phyloP scores from a whole-genome alignment of 2,797 vertebrate genomes.

The Scyliorhinus canicula region DNA sequence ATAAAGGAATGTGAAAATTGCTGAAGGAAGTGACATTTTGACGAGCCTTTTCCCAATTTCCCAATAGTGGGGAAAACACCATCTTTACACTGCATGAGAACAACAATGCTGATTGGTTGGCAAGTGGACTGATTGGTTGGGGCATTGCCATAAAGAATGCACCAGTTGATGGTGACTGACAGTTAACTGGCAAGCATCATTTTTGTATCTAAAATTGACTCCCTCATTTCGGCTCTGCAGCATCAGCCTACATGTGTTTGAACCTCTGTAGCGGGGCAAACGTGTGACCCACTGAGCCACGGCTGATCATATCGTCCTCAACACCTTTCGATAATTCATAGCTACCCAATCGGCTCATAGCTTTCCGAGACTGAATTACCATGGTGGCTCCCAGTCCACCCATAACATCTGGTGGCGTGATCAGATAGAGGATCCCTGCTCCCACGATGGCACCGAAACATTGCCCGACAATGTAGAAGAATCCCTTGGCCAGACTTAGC shows the following conservation, averaged over 20 bases:
- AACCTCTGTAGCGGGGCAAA: background rate
- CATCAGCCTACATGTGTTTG: background rate
- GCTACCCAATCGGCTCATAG: background rate
- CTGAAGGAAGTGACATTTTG: too few relatives aligned
- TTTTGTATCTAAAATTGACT: too few relatives aligned
- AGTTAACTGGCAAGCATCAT: too few relatives aligned
- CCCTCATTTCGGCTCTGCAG: background rate
- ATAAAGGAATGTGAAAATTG: background rate
- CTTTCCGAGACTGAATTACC: conserved; percentile 56
- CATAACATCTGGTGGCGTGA: conserved; percentile 72
- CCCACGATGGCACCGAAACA: conserved; percentile 81
- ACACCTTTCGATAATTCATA: background rate
- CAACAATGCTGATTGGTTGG: too few relatives aligned
- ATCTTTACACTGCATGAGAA: too few relatives aligned
- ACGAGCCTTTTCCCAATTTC: too few relatives aligned
- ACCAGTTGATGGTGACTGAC: too few relatives aligned
- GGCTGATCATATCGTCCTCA: background rate
- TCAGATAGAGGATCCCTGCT: conserved; percentile 76
- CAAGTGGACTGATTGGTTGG: too few relatives aligned
- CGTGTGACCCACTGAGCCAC: background rate
- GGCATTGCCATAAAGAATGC: too few relatives aligned
- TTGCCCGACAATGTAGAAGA: conserved; percentile 84
- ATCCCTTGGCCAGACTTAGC: conserved; percentile 80
- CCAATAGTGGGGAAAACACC: too few relatives aligned
- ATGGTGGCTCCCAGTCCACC: conserved; percentile 74